Percentiles rank a stretch among this genome's conserved stretches.
Evolutionary conservation across 1,140 invertebrate species (phyloP).

Genomic region (Drusus annulatus): DNA sequence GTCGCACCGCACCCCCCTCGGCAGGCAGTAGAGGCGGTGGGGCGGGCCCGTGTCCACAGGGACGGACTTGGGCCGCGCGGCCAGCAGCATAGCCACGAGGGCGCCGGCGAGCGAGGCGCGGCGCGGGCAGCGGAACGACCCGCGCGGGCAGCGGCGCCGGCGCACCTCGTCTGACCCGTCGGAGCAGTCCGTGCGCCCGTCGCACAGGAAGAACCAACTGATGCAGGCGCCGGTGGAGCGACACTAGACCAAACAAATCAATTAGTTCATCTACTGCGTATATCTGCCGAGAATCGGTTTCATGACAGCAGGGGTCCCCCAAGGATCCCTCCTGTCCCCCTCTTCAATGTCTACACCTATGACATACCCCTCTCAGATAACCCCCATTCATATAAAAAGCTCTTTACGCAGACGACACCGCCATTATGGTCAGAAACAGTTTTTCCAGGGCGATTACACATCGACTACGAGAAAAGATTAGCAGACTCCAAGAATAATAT

Average conservation of each 20-base stretch:
- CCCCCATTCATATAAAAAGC: too few species aligned
- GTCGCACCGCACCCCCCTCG: conserved; percentile 83
- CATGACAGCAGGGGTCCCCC: too few species aligned
- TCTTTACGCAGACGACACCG: too few species aligned
- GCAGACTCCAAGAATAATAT: too few species aligned
- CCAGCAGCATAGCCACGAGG: conserved; percentile 83
- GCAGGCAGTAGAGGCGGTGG: conserved; percentile 84
- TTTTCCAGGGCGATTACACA: too few species aligned
- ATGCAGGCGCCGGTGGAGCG: conserved; percentile 88
- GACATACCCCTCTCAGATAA: too few species aligned
- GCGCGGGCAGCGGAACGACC: conserved; percentile 48
- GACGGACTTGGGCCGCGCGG: conserved; percentile 72
- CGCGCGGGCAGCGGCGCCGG: conserved; percentile 61
- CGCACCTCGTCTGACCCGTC: conserved; percentile 89
- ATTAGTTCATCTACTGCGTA: too few species aligned
- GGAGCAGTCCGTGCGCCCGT: conserved; percentile 89
- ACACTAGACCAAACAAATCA: conserved; percentile 72
- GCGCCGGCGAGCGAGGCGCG: conserved; percentile 75
- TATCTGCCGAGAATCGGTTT: too few species aligned
- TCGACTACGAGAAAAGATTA: too few species aligned
- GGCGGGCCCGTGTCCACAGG: conserved; percentile 75
- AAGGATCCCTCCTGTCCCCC: too few species aligned
- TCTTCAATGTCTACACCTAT: too few species aligned
- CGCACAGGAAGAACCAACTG: conserved; percentile 93
- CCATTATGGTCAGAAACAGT: too few species aligned